Base-by-base conservation (phyloP, 2,113 vertebrate genomes). In the Campylomormyrus tamandua region DNA sequence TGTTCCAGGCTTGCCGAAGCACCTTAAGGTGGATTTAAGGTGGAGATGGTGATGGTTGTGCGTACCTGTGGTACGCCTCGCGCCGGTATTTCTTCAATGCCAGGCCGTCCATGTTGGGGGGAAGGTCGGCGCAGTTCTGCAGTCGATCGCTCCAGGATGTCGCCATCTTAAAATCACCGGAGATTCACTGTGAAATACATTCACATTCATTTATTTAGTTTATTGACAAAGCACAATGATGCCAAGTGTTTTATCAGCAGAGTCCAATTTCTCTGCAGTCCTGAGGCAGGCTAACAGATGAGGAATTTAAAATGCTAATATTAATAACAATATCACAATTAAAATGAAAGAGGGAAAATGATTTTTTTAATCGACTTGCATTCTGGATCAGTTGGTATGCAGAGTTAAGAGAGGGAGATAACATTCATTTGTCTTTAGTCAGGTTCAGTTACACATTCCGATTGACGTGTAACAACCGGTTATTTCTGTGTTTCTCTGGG, bases 101-200 rank as follows among this genome's bases (percentile, higher is more conserved):
- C 3, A 97, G 94, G 0, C 97, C 97, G 90, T 99, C 98, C 97
- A 99, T 98, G 93, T 98, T 98, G 92, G 97, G 97, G 89, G 98
- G 98, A 35, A 98, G 93, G 90, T 98, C 98, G 2, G 97, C 97
- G 92, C 97, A 97, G 94, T 98, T 98, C 94, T 99, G 98, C 66
- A 99, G 95, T 56, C 97, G 96, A 94, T 99, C 98, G 6, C 98
- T 99, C 98, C 98, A 99, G 0, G 98, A 99, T 48, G 98, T 98
- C 1, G 96, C 97, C 97, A 98, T 99, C 93, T 95, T 97, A 49
- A 70, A 91, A 95, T 92, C 15, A 53, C 91, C 92, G 88, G n/a
- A 58, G 94, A 89, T 92, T 92, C 93, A 94, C 96, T 97, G 93
- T 66, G 89, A 92, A 11, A 90, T 91, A 93, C 92, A 74, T 77